A percentile compares a stretch with the other conserved stretches of the same genome.
Evolutionary conservation across 2,888 invertebrate genomes (phyloP).

Genomic region (Chymomyza procnemis): DNA sequence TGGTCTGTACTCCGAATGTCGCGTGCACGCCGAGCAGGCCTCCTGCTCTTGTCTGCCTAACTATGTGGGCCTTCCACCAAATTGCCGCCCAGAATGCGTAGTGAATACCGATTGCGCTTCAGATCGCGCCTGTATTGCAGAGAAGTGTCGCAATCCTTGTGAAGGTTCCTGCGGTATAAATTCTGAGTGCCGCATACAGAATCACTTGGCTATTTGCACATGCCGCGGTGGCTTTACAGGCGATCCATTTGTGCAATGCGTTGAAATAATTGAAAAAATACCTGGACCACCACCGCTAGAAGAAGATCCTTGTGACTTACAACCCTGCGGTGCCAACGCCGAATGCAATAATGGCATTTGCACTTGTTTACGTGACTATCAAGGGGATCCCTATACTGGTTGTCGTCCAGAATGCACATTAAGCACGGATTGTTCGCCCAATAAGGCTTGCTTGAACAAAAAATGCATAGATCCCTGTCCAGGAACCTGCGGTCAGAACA

Average conservation of each 20-base stretch:
- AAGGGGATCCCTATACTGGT: conserved; percentile 83
- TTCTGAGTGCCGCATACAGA: conserved; percentile 84
- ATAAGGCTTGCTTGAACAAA: conserved; percentile 84
- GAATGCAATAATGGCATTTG: conserved; percentile 84
- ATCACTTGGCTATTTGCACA: conserved; percentile 85
- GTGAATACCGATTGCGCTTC: conserved; percentile 84
- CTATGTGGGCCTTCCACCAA: conserved; percentile 85
- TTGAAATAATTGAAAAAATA: conserved; percentile 79
- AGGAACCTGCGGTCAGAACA: conserved; percentile 86
- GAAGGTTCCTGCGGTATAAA: conserved; percentile 86
- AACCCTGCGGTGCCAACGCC: conserved; percentile 84
- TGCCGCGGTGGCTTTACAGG: conserved; percentile 83
- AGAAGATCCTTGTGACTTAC: conserved; percentile 85
- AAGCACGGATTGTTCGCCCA: conserved; percentile 85
- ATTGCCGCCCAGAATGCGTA: conserved; percentile 83
- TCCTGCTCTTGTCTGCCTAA: conserved; percentile 83
- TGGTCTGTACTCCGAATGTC: conserved; percentile 85
- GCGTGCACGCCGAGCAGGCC: conserved; percentile 81
- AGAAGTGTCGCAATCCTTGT: conserved; percentile 86
- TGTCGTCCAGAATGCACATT: conserved; percentile 87
- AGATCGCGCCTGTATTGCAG: conserved; percentile 84
- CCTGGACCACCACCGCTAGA: conserved; percentile 75
- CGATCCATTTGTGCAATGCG: conserved; percentile 83
- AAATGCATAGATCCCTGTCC: conserved; percentile 87
- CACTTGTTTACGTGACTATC: conserved; percentile 81